Evolutionary conservation across 92 coral and sea anemone genomes (phyloP).

Genomic region (Montipora capitata): DNA sequence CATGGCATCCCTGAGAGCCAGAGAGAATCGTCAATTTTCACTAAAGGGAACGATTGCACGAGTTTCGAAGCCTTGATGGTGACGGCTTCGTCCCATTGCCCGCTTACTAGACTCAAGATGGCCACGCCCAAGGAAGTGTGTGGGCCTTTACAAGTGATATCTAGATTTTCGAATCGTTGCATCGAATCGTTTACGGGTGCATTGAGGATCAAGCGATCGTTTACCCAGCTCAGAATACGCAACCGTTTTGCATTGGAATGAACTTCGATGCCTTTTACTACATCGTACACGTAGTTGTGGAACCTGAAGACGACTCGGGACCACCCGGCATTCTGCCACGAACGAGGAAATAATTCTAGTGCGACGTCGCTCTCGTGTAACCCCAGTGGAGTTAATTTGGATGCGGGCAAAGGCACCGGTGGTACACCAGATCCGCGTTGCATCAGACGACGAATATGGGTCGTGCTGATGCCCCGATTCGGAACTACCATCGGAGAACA

Average conservation of each 20-base stretch:
- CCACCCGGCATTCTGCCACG: not conserved
- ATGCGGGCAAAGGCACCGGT: not conserved
- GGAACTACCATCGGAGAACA: not conserved
- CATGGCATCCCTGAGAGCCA: conserved; percentile 14
- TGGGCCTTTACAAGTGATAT: not conserved
- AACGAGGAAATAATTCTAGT: not conserved
- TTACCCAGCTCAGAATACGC: not conserved
- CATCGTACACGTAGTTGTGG: not conserved
- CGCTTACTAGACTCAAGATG: not conserved
- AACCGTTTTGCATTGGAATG: not conserved
- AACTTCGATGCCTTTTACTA: not conserved
- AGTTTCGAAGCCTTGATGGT: not conserved
- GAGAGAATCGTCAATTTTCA: not conserved
- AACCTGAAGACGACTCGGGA: not conserved
- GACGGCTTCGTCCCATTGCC: conserved; percentile 6
- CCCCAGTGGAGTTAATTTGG: not conserved
- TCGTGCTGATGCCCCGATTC: not conserved
- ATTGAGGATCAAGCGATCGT: not conserved
- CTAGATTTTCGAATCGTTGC: not conserved
- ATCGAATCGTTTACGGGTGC: not conserved
- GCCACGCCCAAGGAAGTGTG: not conserved
- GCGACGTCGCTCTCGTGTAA: not conserved
- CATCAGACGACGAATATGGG: not conserved
- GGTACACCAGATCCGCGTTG: not conserved
- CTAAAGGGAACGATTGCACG: not conserved